Base-by-base conservation (phyloP, 2,797 vertebrate genomes). In the Gymnopithys bicolor region DNA sequence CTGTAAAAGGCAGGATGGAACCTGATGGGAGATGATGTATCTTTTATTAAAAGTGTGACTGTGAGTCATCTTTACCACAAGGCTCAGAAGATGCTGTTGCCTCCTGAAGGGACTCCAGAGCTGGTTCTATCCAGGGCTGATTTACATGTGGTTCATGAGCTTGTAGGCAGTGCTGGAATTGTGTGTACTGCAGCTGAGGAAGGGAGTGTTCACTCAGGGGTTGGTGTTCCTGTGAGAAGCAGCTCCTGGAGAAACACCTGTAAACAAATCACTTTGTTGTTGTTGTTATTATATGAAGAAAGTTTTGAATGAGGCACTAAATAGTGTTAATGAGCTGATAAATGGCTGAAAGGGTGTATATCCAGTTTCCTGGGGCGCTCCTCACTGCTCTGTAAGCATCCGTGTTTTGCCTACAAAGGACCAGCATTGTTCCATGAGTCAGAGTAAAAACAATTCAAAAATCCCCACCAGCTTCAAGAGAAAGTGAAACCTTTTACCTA, bases 401-500 rank as follows among this genome's bases (percentile, higher is more conserved):
- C 21, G 0, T 48, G 7, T 66, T 80, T 84, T 39, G 41, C 28
- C 35, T 51, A 24, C 25, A 32, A 39, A 22, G 33, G 25, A 64
- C 76, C 35, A 7, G 17, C 32, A 32, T 10, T 58, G 56, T n/a
- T 63, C 35, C 1, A 0, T 12, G n/a, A 70, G 30, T 77, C n/a
- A 49, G 63, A 76, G 33, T 46, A 55, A 71, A 84, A 89, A 39
- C 8, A 32, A n/a, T 21, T 64, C 8, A 30, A 75, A 69, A 33
- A 25, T 0, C 5, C 1, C 2, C 24, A 11, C 0, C 0, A 92
- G 82, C 73, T 84, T 66, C 7, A 41, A 41, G 71, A 68, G 18
- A 15, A 17, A 43, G 17, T 41, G 33, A 86, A 82, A n/a, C 19
- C 19, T 59, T 71, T 73, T 51, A 52, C 9, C 19, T 69, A 1